phyloP scores from a whole-genome alignment of 2,888 invertebrate genomes.

The Vannuccia rotundouncinata region DNA sequence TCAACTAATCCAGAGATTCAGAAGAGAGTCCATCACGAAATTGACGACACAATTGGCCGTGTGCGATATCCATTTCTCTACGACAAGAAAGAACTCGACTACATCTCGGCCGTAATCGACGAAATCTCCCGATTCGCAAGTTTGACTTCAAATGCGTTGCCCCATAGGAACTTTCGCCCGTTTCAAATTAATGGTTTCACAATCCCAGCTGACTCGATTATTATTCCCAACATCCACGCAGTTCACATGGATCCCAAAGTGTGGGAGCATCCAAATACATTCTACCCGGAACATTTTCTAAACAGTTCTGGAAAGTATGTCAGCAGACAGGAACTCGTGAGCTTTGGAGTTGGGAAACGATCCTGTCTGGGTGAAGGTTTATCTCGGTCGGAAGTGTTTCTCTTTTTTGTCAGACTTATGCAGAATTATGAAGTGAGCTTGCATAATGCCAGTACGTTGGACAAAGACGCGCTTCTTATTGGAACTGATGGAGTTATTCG shows the following conservation, averaged over 20 bases:
- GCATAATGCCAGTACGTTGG: neutral
- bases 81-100: slow-evolving; percentile 42
- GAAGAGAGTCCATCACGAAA: slow-evolving; percentile 55
- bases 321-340: neutral
- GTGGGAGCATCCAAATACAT: slow-evolving; percentile 44
- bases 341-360: slow-evolving; percentile 36
- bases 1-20: slow-evolving; percentile 73
- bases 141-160: slow-evolving; percentile 44
- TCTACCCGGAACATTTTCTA: slow-evolving; percentile 45
- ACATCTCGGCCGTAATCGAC: slow-evolving; percentile 46
- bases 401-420: slow-evolving; percentile 29
- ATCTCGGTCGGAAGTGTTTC: slow-evolving; percentile 29
- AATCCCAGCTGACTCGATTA: slow-evolving; percentile 45
- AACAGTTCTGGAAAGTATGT: slow-evolving; percentile 33
- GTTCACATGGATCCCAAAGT: slow-evolving; percentile 43
- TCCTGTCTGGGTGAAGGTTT: slow-evolving; percentile 29
- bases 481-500: neutral
- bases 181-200: slow-evolving; percentile 45
- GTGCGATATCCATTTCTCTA: slow-evolving; percentile 41
- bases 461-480: neutral
- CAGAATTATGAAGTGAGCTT: neutral
- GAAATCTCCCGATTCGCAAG: slow-evolving; percentile 45
- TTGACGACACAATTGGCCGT: slow-evolving; percentile 52
- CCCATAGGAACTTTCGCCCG: slow-evolving; percentile 44
- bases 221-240: slow-evolving; percentile 44